Evolutionary conservation across 2,113 vertebrate genomes (phyloP).

Genomic region (Chionomys nivalis): DNA sequence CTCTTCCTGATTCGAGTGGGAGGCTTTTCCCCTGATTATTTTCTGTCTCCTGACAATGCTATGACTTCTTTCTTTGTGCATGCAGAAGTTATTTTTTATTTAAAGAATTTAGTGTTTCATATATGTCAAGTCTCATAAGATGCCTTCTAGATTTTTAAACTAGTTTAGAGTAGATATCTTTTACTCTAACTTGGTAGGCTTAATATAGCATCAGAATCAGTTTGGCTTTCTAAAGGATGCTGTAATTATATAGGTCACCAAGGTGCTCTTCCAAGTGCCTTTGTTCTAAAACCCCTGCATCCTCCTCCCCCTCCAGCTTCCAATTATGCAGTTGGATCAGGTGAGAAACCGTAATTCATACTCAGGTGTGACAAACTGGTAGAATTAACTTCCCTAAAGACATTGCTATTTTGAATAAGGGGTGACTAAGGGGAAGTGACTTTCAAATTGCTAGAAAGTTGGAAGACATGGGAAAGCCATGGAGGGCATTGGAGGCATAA

Average conservation of each 20-base stretch:
- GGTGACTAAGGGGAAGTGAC: conserved; percentile 24
- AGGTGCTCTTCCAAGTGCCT: background rate
- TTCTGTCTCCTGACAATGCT: conserved; percentile 19
- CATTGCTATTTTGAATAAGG: conserved; percentile 51
- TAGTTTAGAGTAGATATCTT: conserved; percentile 30
- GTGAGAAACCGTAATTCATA: conserved; percentile 55
- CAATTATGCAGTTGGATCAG: conserved; percentile 52
- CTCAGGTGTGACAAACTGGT: conserved; percentile 35
- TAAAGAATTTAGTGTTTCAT: conserved; percentile 20
- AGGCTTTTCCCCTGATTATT: conserved; percentile 1
- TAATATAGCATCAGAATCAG: background rate
- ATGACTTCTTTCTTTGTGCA: background rate
- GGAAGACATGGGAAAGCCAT: background rate
- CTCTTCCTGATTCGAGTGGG: background rate
- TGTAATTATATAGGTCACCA: conserved; percentile 26
- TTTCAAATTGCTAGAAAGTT: conserved; percentile 42
- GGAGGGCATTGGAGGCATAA: background rate
- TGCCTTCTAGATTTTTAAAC: conserved; percentile 49
- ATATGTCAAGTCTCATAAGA: conserved; percentile 46
- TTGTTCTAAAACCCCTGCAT: conserved; percentile 39
- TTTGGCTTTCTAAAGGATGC: background rate
- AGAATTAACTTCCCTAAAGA: conserved; percentile 51
- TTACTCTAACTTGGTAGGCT: background rate
- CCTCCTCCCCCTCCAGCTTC: background rate
- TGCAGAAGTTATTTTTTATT: conserved; percentile 54